A percentile compares a stretch with the other conserved stretches of the same genome.
phyloP scores from a whole-genome alignment of 2,888 invertebrate species.

The Ganaspis brasiliensis region DNA sequence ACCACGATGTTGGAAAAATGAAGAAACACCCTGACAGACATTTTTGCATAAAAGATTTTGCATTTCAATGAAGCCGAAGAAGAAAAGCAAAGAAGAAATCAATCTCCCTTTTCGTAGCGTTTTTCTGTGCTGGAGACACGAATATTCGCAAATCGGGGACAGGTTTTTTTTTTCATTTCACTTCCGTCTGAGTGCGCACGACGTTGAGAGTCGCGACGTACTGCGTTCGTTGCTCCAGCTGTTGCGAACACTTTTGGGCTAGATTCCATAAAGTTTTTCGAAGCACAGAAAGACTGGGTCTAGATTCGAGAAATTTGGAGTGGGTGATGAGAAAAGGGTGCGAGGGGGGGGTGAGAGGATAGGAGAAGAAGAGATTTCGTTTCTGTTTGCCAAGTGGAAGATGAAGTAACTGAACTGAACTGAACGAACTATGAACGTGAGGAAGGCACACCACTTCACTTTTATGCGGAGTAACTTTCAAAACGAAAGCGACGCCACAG shows the following conservation, averaged over 20 bases:
- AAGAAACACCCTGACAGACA: background rate
- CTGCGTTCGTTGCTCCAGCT: constrained; percentile 64
- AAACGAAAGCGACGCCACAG: constrained; percentile 48
- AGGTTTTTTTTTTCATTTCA: constrained; percentile 30
- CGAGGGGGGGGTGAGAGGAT: constrained; percentile 29
- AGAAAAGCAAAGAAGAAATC: constrained; percentile 27
- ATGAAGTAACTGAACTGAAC: constrained; percentile 55
- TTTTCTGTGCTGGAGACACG: constrained; percentile 24
- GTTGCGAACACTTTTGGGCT: constrained; percentile 65
- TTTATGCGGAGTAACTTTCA: constrained; percentile 43
- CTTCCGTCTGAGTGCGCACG: constrained; percentile 26
- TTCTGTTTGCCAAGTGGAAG: constrained; percentile 60
- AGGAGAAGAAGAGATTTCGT: constrained; percentile 52
- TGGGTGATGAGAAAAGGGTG: constrained; percentile 44
- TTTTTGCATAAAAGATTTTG: constrained; percentile 18
- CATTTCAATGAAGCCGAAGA: background rate
- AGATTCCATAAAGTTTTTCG: constrained; percentile 68
- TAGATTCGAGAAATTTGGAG: constrained; percentile 6
- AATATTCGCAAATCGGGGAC: constrained; percentile 37
- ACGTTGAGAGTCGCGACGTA: constrained; percentile 20
- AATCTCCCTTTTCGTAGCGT: background rate
- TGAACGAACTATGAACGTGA: constrained; percentile 50
- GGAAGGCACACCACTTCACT: constrained; percentile 48
- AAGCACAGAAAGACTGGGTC: constrained; percentile 22
- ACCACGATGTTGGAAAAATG: background rate